Evolutionary conservation across 2,888 invertebrate species (phyloP), one percentile per base, ranked within the genome.

Genomic region (Philopedon plagiatum): DNA sequence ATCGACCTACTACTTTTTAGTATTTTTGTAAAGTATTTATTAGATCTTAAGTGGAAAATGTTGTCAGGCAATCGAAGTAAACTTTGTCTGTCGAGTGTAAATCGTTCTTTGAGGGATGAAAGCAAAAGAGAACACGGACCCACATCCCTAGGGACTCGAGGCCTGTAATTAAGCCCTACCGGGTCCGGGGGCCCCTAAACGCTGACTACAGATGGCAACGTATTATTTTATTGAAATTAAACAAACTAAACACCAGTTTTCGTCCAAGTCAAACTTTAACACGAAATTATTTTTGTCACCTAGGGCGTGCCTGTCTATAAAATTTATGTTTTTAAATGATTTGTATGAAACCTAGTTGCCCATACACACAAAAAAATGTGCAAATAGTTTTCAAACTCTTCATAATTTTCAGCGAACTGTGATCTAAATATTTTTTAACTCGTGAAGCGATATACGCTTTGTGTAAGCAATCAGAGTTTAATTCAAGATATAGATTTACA

Each of bases 121-220:
- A 76, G 71, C 76, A 71, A 79, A 79, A 79, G 80, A 78, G 79
- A 79, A 77, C 78, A 74, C 75, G 79, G 83, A 81, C 83, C 83
- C 81, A 78, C 78, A 79, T 84, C 84, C 82, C 83, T 73, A 77
- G 84, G 84, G 84, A 84, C 80, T 82, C 81, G 80, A 82, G 82
- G 84, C 83, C 84, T 84, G 84, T 85, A 85, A 85, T 85, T 84
- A 85, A 84, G 84, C 84, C 83, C 81, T 82, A 56, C 41, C 69
- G 80, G 80, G 76, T 78, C 57, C 44, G 37, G 26, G 56, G 56
- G 26, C 61, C 64, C 64, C 69, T 44, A 69, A 69, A 73, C 64
- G 69, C 51, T 69, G 41, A 69, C 65, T 73, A 63, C 68, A 73
- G 69, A 69, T 73, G 69, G 73, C 68, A 68, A 69, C 73, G 68